Evolutionary conservation across 2,888 invertebrate genomes (phyloP).

Genomic region (Nomada goodeniana): DNA sequence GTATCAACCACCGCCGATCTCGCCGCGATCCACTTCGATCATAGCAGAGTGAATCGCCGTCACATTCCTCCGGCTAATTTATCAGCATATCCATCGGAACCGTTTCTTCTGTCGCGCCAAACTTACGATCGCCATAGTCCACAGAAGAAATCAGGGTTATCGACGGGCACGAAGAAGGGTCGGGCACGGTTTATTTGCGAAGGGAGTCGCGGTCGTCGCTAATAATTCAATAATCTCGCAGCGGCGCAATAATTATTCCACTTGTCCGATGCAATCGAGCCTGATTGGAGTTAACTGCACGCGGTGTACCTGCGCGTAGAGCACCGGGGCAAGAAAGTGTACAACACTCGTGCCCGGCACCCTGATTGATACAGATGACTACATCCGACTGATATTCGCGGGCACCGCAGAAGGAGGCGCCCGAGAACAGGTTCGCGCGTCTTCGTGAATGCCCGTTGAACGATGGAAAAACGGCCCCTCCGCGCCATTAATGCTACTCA

Average conservation of each 20-base stretch:
- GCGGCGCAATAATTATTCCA: slow-evolving; percentile 74
- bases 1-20: no score
- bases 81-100: not conserved
- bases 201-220: slow-evolving; percentile 43
- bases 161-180: not conserved
- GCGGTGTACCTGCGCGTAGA: slow-evolving; percentile 47
- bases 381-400: slow-evolving; percentile 72
- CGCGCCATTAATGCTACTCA: slow-evolving; percentile 27
- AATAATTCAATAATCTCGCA: slow-evolving; percentile 73
- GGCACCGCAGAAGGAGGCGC: slow-evolving; percentile 63
- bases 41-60: not conserved
- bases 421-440: slow-evolving; percentile 67
- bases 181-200: slow-evolving; percentile 49
- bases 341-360: slow-evolving; percentile 51
- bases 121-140: slow-evolving; percentile 8
- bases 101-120: not conserved
- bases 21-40: no score
- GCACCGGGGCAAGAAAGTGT: slow-evolving; percentile 72
- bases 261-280: slow-evolving; percentile 73
- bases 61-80: not conserved
- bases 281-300: slow-evolving; percentile 74
- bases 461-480: slow-evolving; percentile 48
- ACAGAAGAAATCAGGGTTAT: slow-evolving; percentile 7
- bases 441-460: slow-evolving; percentile 29
- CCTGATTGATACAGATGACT: slow-evolving; percentile 80